A percentile compares a stretch with the other conserved stretches of the same genome.
Evolutionary conservation across 2,888 invertebrate species (phyloP).

Genomic region (Diarsia brunnea): DNA sequence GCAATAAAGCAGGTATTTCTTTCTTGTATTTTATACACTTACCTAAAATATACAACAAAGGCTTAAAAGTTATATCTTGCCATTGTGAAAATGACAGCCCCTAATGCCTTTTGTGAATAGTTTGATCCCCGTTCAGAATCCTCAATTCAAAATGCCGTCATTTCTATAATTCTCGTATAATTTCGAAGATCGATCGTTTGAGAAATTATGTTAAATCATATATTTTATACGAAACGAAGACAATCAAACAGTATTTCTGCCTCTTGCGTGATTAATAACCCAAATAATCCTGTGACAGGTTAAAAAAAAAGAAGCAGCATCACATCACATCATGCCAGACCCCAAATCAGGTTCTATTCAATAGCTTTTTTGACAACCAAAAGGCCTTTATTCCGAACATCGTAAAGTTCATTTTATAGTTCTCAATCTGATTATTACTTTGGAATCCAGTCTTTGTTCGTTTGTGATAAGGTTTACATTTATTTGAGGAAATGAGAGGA

Average conservation of each 20-base stretch:
- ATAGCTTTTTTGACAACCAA: conserved; percentile 75
- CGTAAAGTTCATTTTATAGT: conserved; percentile 77
- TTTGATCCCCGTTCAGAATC: conserved; percentile 25
- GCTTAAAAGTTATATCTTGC: conserved; percentile 31
- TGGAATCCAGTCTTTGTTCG: conserved; percentile 71
- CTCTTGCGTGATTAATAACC: conserved; percentile 82
- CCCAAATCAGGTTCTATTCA: conserved; percentile 85
- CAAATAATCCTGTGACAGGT: conserved; percentile 76
- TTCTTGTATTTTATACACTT: not conserved
- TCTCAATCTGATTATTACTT: conserved; percentile 47
- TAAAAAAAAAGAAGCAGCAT: conserved; percentile 78
- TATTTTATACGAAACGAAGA: conserved; percentile 51
- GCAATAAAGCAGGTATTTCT: not conserved
- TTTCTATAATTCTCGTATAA: conserved; percentile 29
- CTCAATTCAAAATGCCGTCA: conserved; percentile 36
- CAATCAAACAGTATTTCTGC: conserved; percentile 56
- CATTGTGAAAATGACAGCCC: conserved; percentile 26
- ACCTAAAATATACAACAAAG: conserved; percentile 3
- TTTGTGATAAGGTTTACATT: conserved; percentile 75
- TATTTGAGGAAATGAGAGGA: conserved; percentile 69
- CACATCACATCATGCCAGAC: conserved; percentile 81
- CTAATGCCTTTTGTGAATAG: conserved; percentile 30
- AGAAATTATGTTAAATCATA: conserved; percentile 37
- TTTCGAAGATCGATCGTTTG: conserved; percentile 25
- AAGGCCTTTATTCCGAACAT: conserved; percentile 74